Evolutionary conservation across 2,113 vertebrate species (phyloP).

Genomic region (Neofelis nebulosa): DNA sequence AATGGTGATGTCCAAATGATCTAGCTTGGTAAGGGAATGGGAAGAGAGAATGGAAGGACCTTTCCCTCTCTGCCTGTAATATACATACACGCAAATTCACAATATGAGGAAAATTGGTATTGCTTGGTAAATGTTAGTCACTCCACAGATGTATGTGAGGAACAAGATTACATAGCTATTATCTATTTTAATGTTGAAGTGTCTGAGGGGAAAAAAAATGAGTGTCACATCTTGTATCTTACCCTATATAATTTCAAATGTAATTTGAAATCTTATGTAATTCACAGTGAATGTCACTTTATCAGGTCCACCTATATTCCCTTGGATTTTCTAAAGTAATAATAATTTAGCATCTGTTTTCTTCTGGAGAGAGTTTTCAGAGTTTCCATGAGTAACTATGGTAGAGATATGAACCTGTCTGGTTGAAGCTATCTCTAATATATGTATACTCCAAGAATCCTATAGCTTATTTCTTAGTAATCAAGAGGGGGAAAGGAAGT

Average conservation of each 20-base stretch:
- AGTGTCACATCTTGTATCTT: not conserved
- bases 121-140: not conserved
- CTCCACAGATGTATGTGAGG: not conserved
- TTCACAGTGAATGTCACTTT: constrained; percentile 57
- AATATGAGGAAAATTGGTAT: not conserved
- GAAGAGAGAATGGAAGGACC: not conserved
- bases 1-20: not conserved
- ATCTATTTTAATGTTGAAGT: not conserved
- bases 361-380: not conserved
- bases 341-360: not conserved
- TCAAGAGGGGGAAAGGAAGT: not conserved
- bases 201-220: not conserved
- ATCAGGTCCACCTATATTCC: not conserved
- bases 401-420: not conserved
- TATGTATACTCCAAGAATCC: not conserved
- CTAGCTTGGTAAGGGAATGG: not conserved
- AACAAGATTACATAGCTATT: not conserved
- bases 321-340: constrained; percentile 50
- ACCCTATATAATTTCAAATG: not conserved
- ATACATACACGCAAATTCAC: not conserved
- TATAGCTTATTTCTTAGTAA: not conserved
- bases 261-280: not conserved
- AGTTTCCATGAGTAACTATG: not conserved
- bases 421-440: not conserved
- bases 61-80: not conserved